Conservation (phyloP, 1,140 invertebrate species). For the Babylonia areolata region DNA sequence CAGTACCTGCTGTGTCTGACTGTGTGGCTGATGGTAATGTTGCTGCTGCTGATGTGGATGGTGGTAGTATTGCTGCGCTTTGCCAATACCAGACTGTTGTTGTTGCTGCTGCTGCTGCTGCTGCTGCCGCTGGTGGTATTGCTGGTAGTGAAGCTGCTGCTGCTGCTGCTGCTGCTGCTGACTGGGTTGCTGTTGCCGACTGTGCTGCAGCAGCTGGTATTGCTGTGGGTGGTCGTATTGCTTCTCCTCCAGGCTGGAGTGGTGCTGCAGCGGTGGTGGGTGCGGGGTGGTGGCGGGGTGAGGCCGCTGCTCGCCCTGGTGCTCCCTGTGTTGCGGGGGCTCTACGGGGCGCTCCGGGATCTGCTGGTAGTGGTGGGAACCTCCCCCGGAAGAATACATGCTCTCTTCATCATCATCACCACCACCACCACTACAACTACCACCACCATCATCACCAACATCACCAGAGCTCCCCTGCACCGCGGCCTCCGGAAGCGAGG, state of each 20-base stretch:
- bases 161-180: not conserved
- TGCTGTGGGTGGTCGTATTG: slow-evolving; percentile 24
- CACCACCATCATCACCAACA: not conserved
- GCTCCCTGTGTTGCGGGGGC: not conserved
- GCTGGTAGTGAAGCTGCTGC: not conserved
- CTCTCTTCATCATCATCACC: not conserved
- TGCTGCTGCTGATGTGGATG: not conserved
- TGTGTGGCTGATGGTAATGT: not conserved
- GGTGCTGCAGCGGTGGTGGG: not conserved
- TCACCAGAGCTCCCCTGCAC: not conserved
- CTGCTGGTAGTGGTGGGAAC: slow-evolving; percentile 27
- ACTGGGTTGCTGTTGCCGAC: no score
- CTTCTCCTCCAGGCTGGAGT: not conserved
- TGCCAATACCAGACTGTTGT: not conserved
- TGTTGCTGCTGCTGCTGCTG: not conserved
- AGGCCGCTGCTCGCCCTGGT: no score
- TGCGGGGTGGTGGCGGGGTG: not conserved
- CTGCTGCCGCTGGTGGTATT: not conserved
- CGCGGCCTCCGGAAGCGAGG: not conserved
- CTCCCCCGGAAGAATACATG: not conserved
- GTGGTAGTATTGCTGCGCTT: not conserved
- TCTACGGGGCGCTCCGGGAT: not conserved
- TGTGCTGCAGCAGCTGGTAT: not conserved
- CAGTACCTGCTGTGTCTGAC: no score
- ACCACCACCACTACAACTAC: no score